phyloP scores from a whole-genome alignment of 1,140 invertebrate genomes.

The Mizuhopecten yessoensis region DNA sequence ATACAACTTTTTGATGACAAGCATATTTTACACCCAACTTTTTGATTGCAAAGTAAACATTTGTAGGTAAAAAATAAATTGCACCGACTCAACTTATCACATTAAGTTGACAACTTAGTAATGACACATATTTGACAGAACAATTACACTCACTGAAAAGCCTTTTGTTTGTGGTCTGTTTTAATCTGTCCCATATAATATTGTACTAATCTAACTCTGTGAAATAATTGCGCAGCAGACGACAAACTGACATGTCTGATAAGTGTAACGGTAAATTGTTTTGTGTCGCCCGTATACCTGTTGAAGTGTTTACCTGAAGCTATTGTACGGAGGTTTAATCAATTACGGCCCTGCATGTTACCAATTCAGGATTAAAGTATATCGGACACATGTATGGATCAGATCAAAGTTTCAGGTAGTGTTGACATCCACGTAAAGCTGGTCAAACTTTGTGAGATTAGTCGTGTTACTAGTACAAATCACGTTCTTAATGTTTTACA shows the following conservation, averaged over 20 bases:
- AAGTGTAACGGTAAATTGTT: neutral
- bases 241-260: neutral
- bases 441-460: too few species aligned
- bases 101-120: neutral
- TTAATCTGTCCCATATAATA: neutral
- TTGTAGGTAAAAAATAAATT: neutral
- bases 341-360: neutral
- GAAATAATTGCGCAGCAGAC: neutral
- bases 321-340: neutral
- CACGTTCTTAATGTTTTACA: too few species aligned
- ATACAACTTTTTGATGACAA: too few species aligned
- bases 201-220: neutral
- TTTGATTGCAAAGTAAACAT: conserved; percentile 8
- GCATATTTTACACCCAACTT: too few species aligned
- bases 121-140: neutral
- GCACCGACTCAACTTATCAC: neutral
- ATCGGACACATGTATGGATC: neutral
- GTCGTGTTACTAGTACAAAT: too few species aligned
- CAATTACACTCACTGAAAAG: neutral
- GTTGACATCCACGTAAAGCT: neutral
- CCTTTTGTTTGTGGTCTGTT: neutral
- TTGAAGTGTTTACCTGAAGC: neutral
- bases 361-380: neutral
- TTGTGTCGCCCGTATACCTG: neutral
- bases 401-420: neutral